phyloP scores from a whole-genome alignment of 2,797 vertebrate genomes.

The Gallinago stenura region DNA sequence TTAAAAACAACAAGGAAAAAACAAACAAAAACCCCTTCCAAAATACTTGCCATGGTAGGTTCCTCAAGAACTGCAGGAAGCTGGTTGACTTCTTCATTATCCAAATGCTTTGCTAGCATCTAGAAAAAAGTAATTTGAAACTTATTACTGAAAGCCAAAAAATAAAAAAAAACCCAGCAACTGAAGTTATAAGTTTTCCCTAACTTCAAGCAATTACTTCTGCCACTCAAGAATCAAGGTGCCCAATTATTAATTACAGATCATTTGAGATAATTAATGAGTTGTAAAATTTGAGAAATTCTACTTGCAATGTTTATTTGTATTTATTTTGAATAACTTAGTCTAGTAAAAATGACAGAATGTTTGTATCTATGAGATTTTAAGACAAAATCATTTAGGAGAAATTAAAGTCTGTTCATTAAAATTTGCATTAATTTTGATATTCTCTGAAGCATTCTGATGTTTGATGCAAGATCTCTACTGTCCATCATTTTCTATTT shows the following conservation, averaged over 20 bases:
- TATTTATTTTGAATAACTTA: background rate
- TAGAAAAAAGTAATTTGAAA: constrained; percentile 26
- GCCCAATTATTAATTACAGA: background rate
- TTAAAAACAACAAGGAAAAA: background rate
- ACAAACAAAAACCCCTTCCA: background rate
- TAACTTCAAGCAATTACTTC: background rate
- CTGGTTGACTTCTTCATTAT: constrained; percentile 69
- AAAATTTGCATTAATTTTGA: background rate
- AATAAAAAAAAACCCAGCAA: background rate
- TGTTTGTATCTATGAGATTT: background rate
- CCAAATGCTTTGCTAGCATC: constrained; percentile 78
- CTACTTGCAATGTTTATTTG: background rate
- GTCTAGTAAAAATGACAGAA: background rate
- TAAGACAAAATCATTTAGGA: background rate
- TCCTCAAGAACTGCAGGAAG: constrained; percentile 78
- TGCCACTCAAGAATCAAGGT: background rate
- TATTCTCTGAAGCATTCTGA: background rate
- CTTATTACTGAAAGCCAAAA: background rate
- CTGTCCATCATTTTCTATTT: background rate
- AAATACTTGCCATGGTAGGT: constrained; percentile 75
- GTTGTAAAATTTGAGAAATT: background rate
- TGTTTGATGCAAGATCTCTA: background rate
- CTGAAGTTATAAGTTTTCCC: background rate
- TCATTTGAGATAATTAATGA: background rate
- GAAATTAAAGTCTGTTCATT: background rate